phyloP scores from a whole-genome alignment of 2,113 vertebrate genomes.

The Salvelinus namaycush region DNA sequence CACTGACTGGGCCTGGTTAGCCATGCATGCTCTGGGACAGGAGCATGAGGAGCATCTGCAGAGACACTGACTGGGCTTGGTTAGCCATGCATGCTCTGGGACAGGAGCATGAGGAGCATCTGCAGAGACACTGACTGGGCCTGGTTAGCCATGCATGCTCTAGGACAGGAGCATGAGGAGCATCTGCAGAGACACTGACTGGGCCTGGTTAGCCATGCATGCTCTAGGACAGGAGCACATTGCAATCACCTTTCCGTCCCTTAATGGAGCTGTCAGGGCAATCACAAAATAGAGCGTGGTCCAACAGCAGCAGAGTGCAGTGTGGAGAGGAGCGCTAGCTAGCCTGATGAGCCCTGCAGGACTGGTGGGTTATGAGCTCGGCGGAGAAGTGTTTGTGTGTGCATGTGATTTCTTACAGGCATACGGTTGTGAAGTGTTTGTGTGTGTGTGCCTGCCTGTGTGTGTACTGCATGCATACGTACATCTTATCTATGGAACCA shows the following conservation, averaged over 20 bases:
- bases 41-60: conserved; percentile 45
- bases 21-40: conserved; percentile 61
- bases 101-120: conserved; percentile 3
- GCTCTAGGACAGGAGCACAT: conserved; percentile 30
- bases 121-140: too few relatives aligned
- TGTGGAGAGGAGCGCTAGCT: conserved; percentile 55
- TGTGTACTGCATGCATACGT: background rate
- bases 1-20: conserved; percentile 58
- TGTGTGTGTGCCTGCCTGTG: background rate
- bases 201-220: too few relatives aligned
- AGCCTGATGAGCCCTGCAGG: conserved; percentile 57
- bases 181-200: too few relatives aligned
- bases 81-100: conserved; percentile 66
- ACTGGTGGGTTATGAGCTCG: conserved; percentile 52
- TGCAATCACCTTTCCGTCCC: conserved; percentile 62
- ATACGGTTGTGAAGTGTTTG: background rate
- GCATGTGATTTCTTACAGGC: background rate
- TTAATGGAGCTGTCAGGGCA: conserved; percentile 74
- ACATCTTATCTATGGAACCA: background rate
- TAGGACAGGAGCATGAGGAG: conserved; percentile 3
- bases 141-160: too few relatives aligned
- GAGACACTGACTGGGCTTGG: conserved; percentile 47
- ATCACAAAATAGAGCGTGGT: conserved; percentile 44
- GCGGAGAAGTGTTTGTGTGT: background rate
- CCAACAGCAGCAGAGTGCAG: conserved; percentile 36